These are phyloP conservation scores for Matsumyia berberina DNA, from an alignment of 2,888 invertebrate species.

Conservation along the genomic window DNA sequence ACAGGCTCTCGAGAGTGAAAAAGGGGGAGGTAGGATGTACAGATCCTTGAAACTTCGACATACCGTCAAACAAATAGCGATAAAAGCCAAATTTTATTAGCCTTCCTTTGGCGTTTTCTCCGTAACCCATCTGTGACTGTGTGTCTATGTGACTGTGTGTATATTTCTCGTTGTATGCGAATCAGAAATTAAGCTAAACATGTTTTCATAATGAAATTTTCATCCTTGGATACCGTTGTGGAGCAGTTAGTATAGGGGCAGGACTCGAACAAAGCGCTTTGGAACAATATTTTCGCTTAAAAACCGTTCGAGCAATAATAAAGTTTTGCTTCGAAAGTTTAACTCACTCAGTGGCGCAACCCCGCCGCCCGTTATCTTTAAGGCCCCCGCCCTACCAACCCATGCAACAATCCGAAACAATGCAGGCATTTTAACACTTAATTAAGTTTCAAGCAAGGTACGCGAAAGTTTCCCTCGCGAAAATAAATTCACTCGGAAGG, in stretches of 20 bases:
- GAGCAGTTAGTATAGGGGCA: neutral
- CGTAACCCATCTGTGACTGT: neutral
- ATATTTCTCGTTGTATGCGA: conserved; percentile 9
- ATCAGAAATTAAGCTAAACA: conserved; percentile 46
- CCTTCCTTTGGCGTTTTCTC: conserved; percentile 29
- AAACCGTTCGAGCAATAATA: conserved; percentile 53
- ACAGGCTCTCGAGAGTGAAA: neutral
- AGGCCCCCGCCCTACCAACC: neutral
- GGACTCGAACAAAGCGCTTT: conserved; percentile 31
- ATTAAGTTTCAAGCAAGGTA: conserved; percentile 53
- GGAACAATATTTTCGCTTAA: conserved; percentile 46
- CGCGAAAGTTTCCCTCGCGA: conserved; percentile 54
- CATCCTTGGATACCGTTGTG: neutral
- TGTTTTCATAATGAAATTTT: conserved; percentile 56
- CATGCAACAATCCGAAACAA: conserved; percentile 51
- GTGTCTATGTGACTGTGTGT: neutral
- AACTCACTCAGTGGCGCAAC: conserved; percentile 11
- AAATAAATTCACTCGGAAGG: conserved; percentile 39
- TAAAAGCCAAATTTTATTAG: conserved; percentile 61
- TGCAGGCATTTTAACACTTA: conserved; percentile 66
- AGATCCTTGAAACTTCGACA: conserved; percentile 55
- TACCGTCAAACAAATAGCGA: conserved; percentile 38
- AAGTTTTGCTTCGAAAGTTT: conserved; percentile 59
- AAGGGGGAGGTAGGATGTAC: neutral
- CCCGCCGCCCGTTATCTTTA: conserved; percentile 2